phyloP scores from a whole-genome alignment of 2,113 vertebrate species.

The Perca schrenkii region DNA sequence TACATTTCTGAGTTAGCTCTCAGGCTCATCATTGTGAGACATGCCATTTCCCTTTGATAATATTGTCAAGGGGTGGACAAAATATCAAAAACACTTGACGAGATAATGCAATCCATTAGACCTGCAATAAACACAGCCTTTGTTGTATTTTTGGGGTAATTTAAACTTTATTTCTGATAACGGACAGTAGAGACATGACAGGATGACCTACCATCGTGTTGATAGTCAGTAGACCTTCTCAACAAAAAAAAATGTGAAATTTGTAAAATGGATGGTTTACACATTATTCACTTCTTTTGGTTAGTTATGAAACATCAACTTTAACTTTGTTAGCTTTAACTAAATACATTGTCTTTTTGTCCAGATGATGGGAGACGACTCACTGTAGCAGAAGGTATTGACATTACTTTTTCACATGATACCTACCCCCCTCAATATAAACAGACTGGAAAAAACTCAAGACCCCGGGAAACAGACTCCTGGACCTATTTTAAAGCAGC shows the following conservation, averaged over 20 bases:
- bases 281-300: not conserved
- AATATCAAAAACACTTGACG: constrained; percentile 1
- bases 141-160: not conserved
- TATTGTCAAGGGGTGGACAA: constrained; percentile 8
- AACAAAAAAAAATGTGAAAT: not conserved
- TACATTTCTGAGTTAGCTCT: constrained; percentile 26
- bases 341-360: constrained; percentile 10
- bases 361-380: constrained; percentile 30
- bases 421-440: not conserved
- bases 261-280: not conserved
- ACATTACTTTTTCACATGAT: constrained; percentile 32
- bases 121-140: not conserved
- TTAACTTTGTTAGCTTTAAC: not conserved
- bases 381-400: constrained; percentile 6
- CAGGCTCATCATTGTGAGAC: not conserved
- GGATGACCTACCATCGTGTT: not conserved
- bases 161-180: not conserved
- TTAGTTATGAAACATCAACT: not conserved
- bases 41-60: constrained; percentile 22
- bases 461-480: not conserved
- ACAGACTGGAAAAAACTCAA: not conserved
- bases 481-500: not conserved
- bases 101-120: not conserved
- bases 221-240: not conserved
- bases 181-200: not conserved